Conservation (phyloP, 2,797 vertebrate species). For the Coccyzus lansbergi region DNA sequence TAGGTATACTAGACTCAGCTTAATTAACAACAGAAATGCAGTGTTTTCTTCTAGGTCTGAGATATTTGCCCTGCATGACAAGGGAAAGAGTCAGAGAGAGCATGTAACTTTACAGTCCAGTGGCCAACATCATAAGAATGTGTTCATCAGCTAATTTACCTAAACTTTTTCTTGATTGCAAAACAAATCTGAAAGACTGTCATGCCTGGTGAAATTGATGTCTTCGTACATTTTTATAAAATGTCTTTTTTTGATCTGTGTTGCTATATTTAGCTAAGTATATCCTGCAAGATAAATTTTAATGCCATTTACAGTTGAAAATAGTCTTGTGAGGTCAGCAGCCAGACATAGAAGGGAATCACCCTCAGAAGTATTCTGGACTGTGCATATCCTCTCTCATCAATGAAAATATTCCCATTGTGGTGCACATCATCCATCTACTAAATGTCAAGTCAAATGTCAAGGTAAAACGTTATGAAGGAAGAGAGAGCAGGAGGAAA, state of each 20-base stretch:
- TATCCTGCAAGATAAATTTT: not conserved
- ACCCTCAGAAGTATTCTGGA: not conserved
- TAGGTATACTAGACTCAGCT: not conserved
- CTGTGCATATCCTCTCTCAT: not conserved
- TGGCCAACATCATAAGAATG: not conserved
- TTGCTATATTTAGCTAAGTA: not conserved
- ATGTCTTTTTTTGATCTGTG: not conserved
- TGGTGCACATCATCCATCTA: not conserved
- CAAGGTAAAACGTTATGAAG: not conserved
- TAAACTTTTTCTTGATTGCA: not conserved
- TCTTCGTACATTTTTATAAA: not conserved
- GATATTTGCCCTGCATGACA: not conserved
- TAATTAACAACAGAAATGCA: not conserved
- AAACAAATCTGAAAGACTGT: not conserved
- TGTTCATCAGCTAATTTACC: not conserved
- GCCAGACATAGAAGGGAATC: not conserved
- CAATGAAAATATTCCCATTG: not conserved
- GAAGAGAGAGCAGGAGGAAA: not conserved
- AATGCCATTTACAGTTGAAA: not conserved
- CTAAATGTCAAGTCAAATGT: not conserved
- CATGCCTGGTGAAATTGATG: not conserved
- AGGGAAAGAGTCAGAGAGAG: not conserved
- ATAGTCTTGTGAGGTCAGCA: not conserved
- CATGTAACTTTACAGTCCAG: not conserved
- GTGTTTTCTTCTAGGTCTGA: not conserved